Evolutionary conservation across 2,888 invertebrate genomes (phyloP), one percentile per base, ranked within the genome.

Genomic region (Dasypolia templi): DNA sequence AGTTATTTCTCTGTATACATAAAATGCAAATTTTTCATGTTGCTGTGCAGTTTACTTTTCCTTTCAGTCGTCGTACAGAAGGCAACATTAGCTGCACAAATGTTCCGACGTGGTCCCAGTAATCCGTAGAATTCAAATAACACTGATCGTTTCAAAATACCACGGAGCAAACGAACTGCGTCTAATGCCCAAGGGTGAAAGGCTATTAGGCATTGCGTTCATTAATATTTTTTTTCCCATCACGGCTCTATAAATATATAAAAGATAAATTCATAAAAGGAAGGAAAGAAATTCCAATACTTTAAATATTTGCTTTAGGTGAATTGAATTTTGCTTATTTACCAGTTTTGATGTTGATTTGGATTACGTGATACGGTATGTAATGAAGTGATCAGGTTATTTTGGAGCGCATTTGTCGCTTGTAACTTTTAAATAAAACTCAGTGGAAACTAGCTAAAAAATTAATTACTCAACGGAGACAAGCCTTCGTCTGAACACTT

Each of bases 61-160:
- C 19, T 44, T 42, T 73, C 32, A 17, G 53, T 73, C 72, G 29
- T 68, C 26, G 58, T 70, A 70, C 14, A 49, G 42, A 74, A 63
- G 58, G 49, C 29, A 59, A 71, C 49, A 85, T 80, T 87, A 84
- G 87, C 84, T 85, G 85, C 65, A 82, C 86, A 88, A 87, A 86
- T 86, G 72, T 75, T 61, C 46, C 75, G 69, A 49, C 53, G 68
- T 69, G 66, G 80, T 80, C 74, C 53, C 69, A 71, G 80, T 85
- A 86, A 85, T 71, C 82, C 85, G 70, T 82, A 82, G 85, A 85
- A 89, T 87, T 84, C 76, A 81, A 87, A 87, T 84, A 69, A 87
- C 71, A 77, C 71, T 83, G 75, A 85, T 75, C 75, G 77, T 87
- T 84, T 88, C 79, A 59, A 83, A 84, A 86, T 86, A 78, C 75